Conservation (phyloP, 2,113 vertebrate species). For the Candoia aspera region DNA sequence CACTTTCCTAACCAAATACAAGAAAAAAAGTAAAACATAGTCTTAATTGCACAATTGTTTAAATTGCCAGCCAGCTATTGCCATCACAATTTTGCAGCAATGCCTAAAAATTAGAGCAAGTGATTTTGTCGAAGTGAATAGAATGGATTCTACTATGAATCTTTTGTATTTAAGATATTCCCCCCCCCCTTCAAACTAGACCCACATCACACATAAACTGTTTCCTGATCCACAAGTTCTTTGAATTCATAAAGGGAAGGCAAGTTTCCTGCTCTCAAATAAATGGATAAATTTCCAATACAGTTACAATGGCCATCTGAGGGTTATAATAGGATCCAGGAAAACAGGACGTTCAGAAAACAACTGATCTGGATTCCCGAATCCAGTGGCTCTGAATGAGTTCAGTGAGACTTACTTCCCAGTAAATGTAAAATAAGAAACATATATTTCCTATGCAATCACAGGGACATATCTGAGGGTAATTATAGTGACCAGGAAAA, state of each 20-base stretch:
- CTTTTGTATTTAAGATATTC: background rate
- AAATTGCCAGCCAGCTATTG: background rate
- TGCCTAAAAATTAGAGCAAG: background rate
- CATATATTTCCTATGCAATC: background rate
- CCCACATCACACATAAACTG: background rate
- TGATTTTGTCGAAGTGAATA: background rate
- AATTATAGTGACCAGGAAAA: background rate
- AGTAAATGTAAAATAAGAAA: background rate
- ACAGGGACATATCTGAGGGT: background rate
- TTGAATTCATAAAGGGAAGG: background rate
- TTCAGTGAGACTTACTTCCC: background rate
- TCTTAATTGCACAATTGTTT: background rate
- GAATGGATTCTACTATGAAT: background rate
- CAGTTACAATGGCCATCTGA: background rate
- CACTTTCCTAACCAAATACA: background rate
- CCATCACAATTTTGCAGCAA: background rate
- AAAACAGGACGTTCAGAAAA: background rate
- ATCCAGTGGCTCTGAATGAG: background rate
- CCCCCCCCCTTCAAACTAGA: background rate
- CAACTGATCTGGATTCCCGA: too few relatives aligned
- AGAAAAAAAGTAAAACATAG: background rate
- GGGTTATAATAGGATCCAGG: background rate
- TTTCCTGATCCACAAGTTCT: background rate
- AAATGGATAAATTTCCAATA: background rate
- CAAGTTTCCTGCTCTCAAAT: background rate